phyloP scores from a whole-genome alignment of 2,797 vertebrate genomes.

The Morelia viridis region DNA sequence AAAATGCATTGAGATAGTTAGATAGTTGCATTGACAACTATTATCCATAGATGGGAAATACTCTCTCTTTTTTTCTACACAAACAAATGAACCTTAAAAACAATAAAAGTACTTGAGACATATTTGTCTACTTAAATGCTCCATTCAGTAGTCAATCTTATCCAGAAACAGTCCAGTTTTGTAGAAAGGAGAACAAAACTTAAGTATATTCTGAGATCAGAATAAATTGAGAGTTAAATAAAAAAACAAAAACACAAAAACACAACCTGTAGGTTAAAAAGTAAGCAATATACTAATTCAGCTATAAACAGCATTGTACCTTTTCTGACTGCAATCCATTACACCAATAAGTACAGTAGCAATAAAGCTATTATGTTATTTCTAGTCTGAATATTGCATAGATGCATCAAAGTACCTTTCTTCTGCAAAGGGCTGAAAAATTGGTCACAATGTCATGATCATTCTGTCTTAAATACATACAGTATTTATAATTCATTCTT shows the following conservation, averaged over 20 bases:
- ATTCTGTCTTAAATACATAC: background rate
- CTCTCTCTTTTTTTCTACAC: background rate
- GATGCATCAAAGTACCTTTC: background rate
- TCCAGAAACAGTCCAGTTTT: background rate
- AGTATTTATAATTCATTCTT: background rate
- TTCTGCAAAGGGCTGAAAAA: background rate
- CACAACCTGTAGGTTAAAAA: no score
- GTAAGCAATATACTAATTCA: background rate
- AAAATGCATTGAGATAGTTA: conserved; percentile 1
- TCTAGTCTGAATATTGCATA: background rate
- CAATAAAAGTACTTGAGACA: background rate
- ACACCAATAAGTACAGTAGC: background rate
- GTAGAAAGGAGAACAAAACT: background rate
- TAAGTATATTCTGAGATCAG: background rate
- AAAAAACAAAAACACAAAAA: background rate
- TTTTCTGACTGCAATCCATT: background rate
- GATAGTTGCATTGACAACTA: background rate
- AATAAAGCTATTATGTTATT: background rate
- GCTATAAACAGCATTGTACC: background rate
- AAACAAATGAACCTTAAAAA: background rate
- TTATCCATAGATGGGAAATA: conserved; percentile 27
- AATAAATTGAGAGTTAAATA: background rate
- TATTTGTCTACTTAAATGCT: background rate
- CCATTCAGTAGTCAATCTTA: background rate
- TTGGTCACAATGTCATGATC: background rate